These are phyloP conservation scores for Lasioglossum morio DNA, from an alignment of 2,888 invertebrate genomes.

Conservation along the genomic window DNA sequence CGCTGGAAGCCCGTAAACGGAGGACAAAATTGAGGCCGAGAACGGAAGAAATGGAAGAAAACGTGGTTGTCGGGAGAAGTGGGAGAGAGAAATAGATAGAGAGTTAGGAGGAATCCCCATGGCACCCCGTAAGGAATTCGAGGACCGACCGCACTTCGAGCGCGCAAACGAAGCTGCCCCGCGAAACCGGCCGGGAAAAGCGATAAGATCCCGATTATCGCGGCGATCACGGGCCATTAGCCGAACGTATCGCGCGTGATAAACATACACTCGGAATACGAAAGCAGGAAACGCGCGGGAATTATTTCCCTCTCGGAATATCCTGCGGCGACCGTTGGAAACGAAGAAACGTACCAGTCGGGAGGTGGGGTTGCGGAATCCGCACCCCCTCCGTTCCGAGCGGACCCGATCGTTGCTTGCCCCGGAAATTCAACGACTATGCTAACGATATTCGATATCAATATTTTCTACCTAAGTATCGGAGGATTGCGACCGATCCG, in stretches of 20 bases:
- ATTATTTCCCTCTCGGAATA: constrained; percentile 46
- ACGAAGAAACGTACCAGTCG: neutral
- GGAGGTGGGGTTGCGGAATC: neutral
- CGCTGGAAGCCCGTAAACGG: constrained; percentile 33
- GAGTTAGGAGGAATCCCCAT: neutral
- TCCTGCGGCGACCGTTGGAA: constrained; percentile 21
- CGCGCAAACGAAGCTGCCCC: neutral
- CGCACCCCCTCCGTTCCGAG: neutral
- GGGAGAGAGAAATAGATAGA: neutral
- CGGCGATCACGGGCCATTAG: constrained; percentile 62
- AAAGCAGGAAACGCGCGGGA: constrained; percentile 31
- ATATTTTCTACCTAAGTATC: constrained; percentile 4
- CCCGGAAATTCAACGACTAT: neutral
- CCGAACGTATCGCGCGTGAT: constrained; percentile 59
- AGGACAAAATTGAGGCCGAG: constrained; percentile 43
- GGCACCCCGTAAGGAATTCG: constrained; percentile 40
- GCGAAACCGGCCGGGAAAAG: constrained; percentile 44
- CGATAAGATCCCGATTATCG: constrained; percentile 66
- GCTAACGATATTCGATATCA: constrained; percentile 17
- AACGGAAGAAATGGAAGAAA: constrained; percentile 20
- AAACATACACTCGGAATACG: constrained; percentile 54
- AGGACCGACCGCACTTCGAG: constrained; percentile 15
- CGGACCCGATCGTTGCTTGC: neutral
- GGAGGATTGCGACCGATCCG: neutral
- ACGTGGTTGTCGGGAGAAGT: neutral